Base-by-base conservation (phyloP, 1,140 invertebrate genomes). In the Dolichoris vasculosae region DNA sequence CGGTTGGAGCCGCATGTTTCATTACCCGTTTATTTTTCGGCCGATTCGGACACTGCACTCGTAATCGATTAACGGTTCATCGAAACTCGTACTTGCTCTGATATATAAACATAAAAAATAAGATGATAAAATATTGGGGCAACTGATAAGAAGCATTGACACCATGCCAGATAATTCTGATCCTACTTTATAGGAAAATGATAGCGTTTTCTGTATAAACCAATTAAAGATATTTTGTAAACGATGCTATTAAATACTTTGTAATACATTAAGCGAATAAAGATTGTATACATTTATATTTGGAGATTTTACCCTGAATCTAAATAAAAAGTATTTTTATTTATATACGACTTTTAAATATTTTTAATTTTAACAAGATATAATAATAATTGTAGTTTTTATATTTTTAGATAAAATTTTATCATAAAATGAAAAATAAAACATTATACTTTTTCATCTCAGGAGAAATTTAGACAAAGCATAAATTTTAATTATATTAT, bases 1-100 rank as follows among this genome's bases (percentile, higher is more conserved):
- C 82, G 82, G 82, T 83, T 83, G 13, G 9, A 30, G 40, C 55
- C 1, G 13, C 26, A 26, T 43, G 55, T 77, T 84, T 64, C 46
- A 67, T 67, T 63, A 35, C 40, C 15, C 76, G 32, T 64, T 23
- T 71, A 84, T 64, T 84, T 78, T 79, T 78, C 59, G 82, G 82
- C 46, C 69, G 13, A 1, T 35, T 23, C 82, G 82, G 71, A 30
- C 69, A 38, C 32, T 84, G 82, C 59, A 48, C 73, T 76, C 35
- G 67, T 38, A 20, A 76, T 51, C 51, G 82, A 32, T 67, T 84
- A 84, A 84, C 82, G 75, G 82, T 84, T 30, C 75, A 84, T 84
- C 59, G 30, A 35, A 4, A 38, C 35, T 63, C 38, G 35, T n/a
- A 38, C n/a, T 17, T 38, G 20, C 35, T 17, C n/a, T 13, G 40